Percentiles rank a stretch among this genome's conserved stretches.
Conservation (phyloP, 2,113 vertebrate genomes). For the Heteronetta atricapilla region DNA sequence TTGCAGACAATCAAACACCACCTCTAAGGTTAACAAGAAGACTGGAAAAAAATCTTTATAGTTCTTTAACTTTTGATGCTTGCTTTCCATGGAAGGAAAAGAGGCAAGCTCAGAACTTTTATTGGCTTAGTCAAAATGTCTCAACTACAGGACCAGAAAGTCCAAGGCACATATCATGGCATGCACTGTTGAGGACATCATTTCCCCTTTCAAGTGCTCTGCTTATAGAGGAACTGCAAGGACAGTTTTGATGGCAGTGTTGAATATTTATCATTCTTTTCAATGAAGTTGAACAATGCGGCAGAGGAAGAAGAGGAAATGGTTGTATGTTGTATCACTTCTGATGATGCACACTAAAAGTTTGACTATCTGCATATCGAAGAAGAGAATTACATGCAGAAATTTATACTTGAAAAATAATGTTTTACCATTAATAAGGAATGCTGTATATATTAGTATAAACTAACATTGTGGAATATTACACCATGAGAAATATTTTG, state of each 20-base stretch:
- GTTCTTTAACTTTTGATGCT: neutral
- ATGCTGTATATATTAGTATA: slow-evolving; percentile 26
- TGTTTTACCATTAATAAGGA: slow-evolving; percentile 52
- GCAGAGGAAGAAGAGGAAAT: slow-evolving; percentile 61
- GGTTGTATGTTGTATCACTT: slow-evolving; percentile 54
- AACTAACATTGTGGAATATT: slow-evolving; percentile 30
- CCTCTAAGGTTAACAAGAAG: neutral
- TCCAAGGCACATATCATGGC: slow-evolving; percentile 25
- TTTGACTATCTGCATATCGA: slow-evolving; percentile 39
- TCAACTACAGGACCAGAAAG: slow-evolving; percentile 29
- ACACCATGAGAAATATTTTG: neutral
- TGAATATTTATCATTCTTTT: slow-evolving; percentile 18
- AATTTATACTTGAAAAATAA: slow-evolving; percentile 75
- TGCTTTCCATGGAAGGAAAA: slow-evolving; percentile 21
- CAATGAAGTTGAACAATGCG: neutral
- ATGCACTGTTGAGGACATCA: slow-evolving; percentile 49
- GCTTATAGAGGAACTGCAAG: slow-evolving; percentile 10
- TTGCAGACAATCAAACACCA: slow-evolving; percentile 25
- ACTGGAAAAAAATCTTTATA: neutral
- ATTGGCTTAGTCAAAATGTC: slow-evolving; percentile 17
- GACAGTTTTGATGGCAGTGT: neutral
- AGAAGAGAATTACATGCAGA: slow-evolving; percentile 56
- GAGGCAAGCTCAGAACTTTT: slow-evolving; percentile 10
- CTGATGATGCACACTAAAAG: slow-evolving; percentile 55
- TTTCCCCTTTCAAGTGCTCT: slow-evolving; percentile 57